Evolutionary conservation across 2,113 vertebrate genomes (phyloP).

Genomic region (Capreolus pygargus): DNA sequence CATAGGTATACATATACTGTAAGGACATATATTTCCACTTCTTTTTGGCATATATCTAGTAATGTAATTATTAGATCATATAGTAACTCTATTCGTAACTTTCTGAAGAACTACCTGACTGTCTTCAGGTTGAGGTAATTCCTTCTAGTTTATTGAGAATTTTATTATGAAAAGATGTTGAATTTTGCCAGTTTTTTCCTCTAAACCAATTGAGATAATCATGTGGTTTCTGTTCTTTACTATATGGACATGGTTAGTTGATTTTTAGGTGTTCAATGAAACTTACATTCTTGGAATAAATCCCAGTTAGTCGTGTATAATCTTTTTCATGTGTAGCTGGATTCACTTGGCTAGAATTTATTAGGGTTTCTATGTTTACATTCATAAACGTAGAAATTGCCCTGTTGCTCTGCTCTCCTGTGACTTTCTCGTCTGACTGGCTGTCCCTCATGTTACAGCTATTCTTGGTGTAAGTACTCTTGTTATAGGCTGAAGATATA

Average conservation of each 20-base stretch:
- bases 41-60: background rate
- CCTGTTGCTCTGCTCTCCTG: background rate
- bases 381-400: background rate
- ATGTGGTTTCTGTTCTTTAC: background rate
- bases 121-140: background rate
- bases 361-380: background rate
- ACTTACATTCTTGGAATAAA: background rate
- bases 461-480: background rate
- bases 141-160: background rate
- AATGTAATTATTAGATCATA: background rate
- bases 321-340: background rate
- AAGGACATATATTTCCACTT: background rate
- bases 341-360: background rate
- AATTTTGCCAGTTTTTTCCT: background rate
- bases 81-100: background rate
- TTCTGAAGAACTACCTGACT: background rate
- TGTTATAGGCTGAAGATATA: background rate
- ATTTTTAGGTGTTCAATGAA: background rate
- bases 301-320: background rate
- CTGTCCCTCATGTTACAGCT: background rate
- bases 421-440: background rate
- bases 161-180: background rate
- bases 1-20: background rate
- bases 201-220: background rate
- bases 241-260: background rate